Percentiles rank a stretch among this genome's conserved stretches.
Evolutionary conservation across 2,888 invertebrate species (phyloP).

Genomic region (Sinelater perroti): DNA sequence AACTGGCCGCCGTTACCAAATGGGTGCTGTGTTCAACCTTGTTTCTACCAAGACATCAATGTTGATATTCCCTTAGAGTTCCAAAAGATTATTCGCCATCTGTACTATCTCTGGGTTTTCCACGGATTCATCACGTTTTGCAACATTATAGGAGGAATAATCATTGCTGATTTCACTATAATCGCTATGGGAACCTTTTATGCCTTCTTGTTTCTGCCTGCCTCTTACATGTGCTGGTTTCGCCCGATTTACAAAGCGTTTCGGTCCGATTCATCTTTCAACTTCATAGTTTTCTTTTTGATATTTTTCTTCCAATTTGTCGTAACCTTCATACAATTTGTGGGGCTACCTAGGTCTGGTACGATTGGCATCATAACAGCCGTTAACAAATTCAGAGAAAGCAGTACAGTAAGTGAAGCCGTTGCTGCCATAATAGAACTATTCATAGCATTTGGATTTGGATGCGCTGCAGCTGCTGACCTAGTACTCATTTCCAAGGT

Average conservation of each 20-base stretch:
- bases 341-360: slow-evolving; percentile 85
- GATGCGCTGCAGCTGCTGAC: slow-evolving; percentile 77
- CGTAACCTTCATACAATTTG: slow-evolving; percentile 84
- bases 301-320: slow-evolving; percentile 96
- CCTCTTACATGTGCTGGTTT: slow-evolving; percentile 99
- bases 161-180: slow-evolving; percentile 76
- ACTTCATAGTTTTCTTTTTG: slow-evolving; percentile 99
- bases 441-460: slow-evolving; percentile 81
- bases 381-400: slow-evolving; percentile 65
- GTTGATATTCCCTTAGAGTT: slow-evolving; percentile 98
- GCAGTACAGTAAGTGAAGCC: slow-evolving; percentile 64
- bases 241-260: slow-evolving; percentile 99
- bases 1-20: slow-evolving; percentile 99
- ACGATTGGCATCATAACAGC: slow-evolving; percentile 88
- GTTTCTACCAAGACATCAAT: slow-evolving; percentile 99
- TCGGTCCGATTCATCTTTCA: slow-evolving; percentile 98
- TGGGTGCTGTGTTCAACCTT: slow-evolving; percentile 92
- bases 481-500: slow-evolving; percentile 91
- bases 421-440: slow-evolving; percentile 82
- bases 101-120: slow-evolving; percentile 97
- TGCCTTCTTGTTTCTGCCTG: slow-evolving; percentile 89
- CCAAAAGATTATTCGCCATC: slow-evolving; percentile 91
- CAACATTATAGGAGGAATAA: slow-evolving; percentile 87
- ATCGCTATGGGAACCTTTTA: slow-evolving; percentile 92
- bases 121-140: slow-evolving; percentile 85